These are phyloP conservation scores for Ophioninae sp. DNA, from an alignment of 2,888 invertebrate genomes.

Conservation along the genomic window DNA sequence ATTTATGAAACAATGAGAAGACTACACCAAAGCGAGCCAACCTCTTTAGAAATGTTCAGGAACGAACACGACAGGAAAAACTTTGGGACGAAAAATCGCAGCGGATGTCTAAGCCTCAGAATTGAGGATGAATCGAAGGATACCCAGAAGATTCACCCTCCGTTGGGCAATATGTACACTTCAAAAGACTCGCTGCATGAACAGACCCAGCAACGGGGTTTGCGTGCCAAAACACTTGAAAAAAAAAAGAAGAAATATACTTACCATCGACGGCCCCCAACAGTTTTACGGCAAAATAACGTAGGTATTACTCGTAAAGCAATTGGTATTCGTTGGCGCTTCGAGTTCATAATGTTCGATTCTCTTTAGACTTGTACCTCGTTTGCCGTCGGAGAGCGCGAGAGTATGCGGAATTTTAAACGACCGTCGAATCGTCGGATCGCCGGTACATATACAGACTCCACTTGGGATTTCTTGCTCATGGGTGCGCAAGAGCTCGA, in stretches of 20 bases:
- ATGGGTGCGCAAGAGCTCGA: conserved; percentile 38
- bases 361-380: conserved; percentile 48
- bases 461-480: conserved; percentile 38
- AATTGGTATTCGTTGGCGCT: conserved; percentile 45
- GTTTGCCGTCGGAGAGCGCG: conserved; percentile 52
- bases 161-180: conserved; percentile 15
- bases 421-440: conserved; percentile 50
- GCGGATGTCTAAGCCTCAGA: not conserved
- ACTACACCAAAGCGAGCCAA: not conserved
- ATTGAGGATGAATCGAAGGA: not conserved
- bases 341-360: conserved; percentile 52
- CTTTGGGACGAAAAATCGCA: not conserved
- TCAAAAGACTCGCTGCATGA: conserved; percentile 1
- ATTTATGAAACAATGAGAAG: not conserved
- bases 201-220: conserved; percentile 2
- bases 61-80: not conserved
- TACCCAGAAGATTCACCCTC: not conserved
- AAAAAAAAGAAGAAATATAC: conserved; percentile 1
- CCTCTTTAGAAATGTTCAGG: not conserved
- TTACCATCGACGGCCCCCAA: conserved; percentile 16
- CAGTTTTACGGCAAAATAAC: conserved; percentile 42
- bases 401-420: conserved; percentile 67
- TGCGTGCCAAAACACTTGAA: conserved; percentile 30
- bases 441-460: conserved; percentile 33
- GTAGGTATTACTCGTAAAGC: conserved; percentile 44